These are phyloP conservation scores for Apocrypta bakeri DNA, from an alignment of 1,140 invertebrate species.

Conservation along the genomic window DNA sequence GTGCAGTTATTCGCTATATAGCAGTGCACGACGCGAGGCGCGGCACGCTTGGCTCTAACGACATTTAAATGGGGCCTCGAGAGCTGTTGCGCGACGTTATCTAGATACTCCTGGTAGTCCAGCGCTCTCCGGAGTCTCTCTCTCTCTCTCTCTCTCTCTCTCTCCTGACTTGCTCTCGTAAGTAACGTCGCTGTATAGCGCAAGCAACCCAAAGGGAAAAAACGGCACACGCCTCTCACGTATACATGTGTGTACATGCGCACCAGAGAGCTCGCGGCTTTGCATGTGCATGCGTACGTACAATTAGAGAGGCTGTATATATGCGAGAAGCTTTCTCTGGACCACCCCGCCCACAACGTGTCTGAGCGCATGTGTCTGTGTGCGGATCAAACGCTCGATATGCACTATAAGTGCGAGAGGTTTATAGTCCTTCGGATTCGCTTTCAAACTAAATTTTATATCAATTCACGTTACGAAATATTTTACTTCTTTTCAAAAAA, in stretches of 20 bases:
- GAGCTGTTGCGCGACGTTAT: conserved; percentile 56
- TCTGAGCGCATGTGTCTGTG: too few species aligned
- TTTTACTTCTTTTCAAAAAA: too few species aligned
- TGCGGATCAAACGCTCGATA: background rate
- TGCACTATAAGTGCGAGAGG: background rate
- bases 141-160: conserved; percentile 34
- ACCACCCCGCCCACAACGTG: conserved; percentile 67
- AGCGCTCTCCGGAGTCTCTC: background rate
- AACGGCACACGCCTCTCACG: conserved; percentile 57
- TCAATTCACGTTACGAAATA: too few species aligned
- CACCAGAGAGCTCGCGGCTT: too few species aligned
- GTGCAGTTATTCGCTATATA: conserved; percentile 30
- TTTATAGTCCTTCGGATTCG: conserved; percentile 4
- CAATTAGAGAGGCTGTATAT: conserved; percentile 50
- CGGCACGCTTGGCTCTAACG: conserved; percentile 47
- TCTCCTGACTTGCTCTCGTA: conserved; percentile 27
- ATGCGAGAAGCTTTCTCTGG: conserved; percentile 65
- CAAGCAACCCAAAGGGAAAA: conserved; percentile 42
- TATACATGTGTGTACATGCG: conserved; percentile 45
- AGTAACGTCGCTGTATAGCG: conserved; percentile 31
- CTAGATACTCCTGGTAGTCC: conserved; percentile 3
- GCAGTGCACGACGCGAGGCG: background rate
- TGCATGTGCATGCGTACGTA: conserved; percentile 27
- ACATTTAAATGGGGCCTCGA: conserved; percentile 58
- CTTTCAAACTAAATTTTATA: too few species aligned